A percentile compares a stretch with the other conserved stretches of the same genome.
Evolutionary conservation across 2,888 invertebrate genomes (phyloP).

Genomic region (Phalangium opilio): DNA sequence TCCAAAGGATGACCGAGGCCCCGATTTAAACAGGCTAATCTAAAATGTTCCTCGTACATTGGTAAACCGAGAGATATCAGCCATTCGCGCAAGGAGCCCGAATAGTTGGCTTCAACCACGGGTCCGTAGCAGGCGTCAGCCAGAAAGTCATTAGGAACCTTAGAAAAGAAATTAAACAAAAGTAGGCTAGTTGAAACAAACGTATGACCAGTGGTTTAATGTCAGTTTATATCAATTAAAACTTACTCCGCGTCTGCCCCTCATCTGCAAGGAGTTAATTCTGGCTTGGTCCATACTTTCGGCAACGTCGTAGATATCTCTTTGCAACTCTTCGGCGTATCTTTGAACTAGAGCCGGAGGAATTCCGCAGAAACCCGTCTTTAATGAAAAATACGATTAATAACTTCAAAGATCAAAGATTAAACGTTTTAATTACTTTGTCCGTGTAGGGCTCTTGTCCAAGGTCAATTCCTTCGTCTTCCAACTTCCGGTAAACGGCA

Average conservation of each 20-base stretch:
- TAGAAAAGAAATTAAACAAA: constrained; percentile 8
- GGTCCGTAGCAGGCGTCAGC: constrained; percentile 27
- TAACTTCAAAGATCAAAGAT: not conserved
- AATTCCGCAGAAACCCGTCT: constrained; percentile 31
- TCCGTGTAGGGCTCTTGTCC: constrained; percentile 29
- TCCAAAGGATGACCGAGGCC: constrained; percentile 20
- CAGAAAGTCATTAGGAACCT: constrained; percentile 29
- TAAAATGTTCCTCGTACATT: constrained; percentile 25
- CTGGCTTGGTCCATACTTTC: constrained; percentile 29
- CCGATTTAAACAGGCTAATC: constrained; percentile 10
- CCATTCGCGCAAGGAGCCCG: constrained; percentile 26
- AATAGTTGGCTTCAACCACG: constrained; percentile 27
- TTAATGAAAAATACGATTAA: constrained; percentile 13
- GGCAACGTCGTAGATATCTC: constrained; percentile 28
- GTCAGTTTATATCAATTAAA: not conserved
- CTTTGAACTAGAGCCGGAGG: constrained; percentile 31
- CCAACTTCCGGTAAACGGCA: constrained; percentile 25
- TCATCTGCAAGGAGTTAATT: constrained; percentile 25
- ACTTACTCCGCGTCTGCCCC: constrained; percentile 26
- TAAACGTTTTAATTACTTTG: constrained; percentile 19
- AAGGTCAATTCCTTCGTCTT: constrained; percentile 29
- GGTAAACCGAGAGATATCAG: constrained; percentile 31
- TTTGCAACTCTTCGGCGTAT: constrained; percentile 30
- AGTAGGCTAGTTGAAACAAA: constrained; percentile 1
- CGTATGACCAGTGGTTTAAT: not conserved